Percentiles rank a stretch among this genome's conserved stretches.
Conservation (phyloP, 2,888 invertebrate genomes). For the Caenorhabditis auriculariae region DNA sequence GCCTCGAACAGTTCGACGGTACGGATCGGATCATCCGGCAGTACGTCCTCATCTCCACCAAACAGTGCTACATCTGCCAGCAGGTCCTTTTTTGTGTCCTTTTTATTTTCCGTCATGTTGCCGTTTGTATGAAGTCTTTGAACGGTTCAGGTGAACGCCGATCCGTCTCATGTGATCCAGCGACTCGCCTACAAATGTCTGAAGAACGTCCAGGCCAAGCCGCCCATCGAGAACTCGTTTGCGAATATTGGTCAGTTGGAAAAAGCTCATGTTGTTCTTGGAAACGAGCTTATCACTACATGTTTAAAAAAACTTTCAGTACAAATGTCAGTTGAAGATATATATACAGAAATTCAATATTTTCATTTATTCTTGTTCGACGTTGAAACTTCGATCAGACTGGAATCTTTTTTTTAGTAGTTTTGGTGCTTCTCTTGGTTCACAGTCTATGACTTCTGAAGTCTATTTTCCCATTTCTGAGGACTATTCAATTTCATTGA, state of each 20-base stretch:
- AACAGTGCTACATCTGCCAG: constrained; percentile 52
- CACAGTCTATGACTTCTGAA: no score
- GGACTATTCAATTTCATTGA: no score
- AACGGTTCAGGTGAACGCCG: constrained; percentile 39
- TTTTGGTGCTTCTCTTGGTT: no score
- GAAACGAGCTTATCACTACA: no score
- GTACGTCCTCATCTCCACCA: constrained; percentile 54
- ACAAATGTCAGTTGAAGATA: no score
- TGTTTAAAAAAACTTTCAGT: no score
- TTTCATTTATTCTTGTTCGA: no score
- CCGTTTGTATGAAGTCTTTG: not conserved
- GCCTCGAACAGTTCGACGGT: constrained; percentile 40
- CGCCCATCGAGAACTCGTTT: constrained; percentile 34
- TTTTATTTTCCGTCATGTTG: not conserved
- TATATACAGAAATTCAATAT: no score
- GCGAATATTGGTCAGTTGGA: constrained; percentile 36
- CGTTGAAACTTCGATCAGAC: no score
- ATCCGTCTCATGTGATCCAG: constrained; percentile 46
- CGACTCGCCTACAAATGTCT: constrained; percentile 50
- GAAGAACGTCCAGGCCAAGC: constrained; percentile 25
- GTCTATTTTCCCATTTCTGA: no score
- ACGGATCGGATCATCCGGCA: constrained; percentile 33
- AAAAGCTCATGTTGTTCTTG: no score
- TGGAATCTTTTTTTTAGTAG: no score
- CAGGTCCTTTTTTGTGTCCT: constrained; percentile 15